These are phyloP conservation scores for Tinea pellionella DNA, from an alignment of 2,888 invertebrate species.

Conservation along the genomic window DNA sequence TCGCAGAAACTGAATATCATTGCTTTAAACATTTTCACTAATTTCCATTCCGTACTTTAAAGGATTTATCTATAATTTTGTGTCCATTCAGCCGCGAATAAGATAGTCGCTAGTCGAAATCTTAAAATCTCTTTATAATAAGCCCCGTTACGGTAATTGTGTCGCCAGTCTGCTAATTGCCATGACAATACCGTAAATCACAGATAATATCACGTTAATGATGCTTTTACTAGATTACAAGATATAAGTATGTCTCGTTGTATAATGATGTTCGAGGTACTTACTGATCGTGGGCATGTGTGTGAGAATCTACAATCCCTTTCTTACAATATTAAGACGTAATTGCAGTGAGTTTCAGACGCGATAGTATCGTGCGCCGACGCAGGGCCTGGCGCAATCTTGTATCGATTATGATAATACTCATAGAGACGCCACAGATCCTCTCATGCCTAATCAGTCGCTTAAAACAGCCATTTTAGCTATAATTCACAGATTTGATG, in stretches of 20 bases:
- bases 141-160: constrained; percentile 14
- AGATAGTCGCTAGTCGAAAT: background rate
- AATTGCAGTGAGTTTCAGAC: constrained; percentile 44
- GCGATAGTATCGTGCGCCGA: constrained; percentile 31
- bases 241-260: background rate
- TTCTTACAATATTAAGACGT: constrained; percentile 21
- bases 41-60: background rate
- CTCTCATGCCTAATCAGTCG: constrained; percentile 35
- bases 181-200: constrained; percentile 14
- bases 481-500: constrained; percentile 33
- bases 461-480: constrained; percentile 27
- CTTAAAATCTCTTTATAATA: constrained; percentile 1
- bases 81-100: background rate
- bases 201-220: constrained; percentile 7
- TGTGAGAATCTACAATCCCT: constrained; percentile 49
- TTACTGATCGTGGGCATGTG: constrained; percentile 22
- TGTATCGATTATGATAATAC: constrained; percentile 51
- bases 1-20: background rate
- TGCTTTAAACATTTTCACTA: background rate
- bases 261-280: background rate
- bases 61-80: background rate
- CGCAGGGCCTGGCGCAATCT: constrained; percentile 37
- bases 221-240: constrained; percentile 2
- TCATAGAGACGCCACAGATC: constrained; percentile 32
- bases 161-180: constrained; percentile 13